Conservation (phyloP, 2,797 vertebrate species). For the Allobates femoralis region DNA sequence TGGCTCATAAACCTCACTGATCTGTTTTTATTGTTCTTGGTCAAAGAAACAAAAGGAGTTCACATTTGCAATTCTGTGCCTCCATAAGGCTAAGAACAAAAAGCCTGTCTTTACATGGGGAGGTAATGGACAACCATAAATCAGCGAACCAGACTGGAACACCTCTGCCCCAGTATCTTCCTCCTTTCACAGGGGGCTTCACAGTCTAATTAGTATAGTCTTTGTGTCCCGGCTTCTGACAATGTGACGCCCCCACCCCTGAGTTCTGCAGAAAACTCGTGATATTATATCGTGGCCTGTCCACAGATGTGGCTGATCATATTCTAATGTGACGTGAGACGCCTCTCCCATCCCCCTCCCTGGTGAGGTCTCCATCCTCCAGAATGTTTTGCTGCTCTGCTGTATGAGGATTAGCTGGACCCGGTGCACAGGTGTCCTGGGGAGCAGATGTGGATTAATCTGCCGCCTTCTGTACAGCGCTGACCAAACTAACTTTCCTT, state of each 20-base stretch:
- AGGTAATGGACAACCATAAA: slow-evolving; percentile 55
- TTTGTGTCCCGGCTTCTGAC: not conserved
- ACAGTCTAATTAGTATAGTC: slow-evolving; percentile 35
- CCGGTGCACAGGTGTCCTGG: slow-evolving; percentile 11
- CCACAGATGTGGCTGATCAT: not conserved
- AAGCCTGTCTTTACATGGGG: slow-evolving; percentile 48
- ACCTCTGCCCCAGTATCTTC: slow-evolving; percentile 39
- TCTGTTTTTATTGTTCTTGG: slow-evolving; percentile 51
- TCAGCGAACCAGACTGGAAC: slow-evolving; percentile 53
- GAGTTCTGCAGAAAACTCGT: not conserved
- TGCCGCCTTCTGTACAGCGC: not conserved
- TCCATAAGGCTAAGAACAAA: slow-evolving; percentile 46
- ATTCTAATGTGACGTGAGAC: not conserved
- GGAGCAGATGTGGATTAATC: slow-evolving; percentile 36
- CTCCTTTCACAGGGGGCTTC: slow-evolving; percentile 16
- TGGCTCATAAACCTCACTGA: slow-evolving; percentile 41
- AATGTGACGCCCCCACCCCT: not conserved
- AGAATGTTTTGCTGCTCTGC: not conserved
- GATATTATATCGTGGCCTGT: not conserved
- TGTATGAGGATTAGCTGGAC: slow-evolving; percentile 4
- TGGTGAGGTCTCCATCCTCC: slow-evolving; percentile 7
- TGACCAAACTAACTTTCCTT: too few species aligned
- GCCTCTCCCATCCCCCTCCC: not conserved
- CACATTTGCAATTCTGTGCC: slow-evolving; percentile 56
- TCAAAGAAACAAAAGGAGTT: slow-evolving; percentile 46